Evolutionary conservation across 2,797 vertebrate species (phyloP).

Genomic region (Falco naumanni): DNA sequence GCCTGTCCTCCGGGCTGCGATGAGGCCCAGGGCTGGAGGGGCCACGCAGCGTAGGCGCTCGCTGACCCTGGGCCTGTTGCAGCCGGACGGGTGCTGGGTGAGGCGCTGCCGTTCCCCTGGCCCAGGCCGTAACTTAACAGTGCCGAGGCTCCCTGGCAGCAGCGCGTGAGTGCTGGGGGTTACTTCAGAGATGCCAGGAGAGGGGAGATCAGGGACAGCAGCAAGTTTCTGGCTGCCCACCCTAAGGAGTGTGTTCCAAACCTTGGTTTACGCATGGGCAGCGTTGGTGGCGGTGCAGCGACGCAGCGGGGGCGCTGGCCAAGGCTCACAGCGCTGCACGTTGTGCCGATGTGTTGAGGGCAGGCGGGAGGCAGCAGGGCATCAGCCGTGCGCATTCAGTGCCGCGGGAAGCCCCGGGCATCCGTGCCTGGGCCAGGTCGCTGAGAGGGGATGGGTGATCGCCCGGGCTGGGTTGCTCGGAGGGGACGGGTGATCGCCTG

Average conservation of each 20-base stretch:
- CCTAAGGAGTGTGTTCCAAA: neutral
- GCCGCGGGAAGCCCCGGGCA: neutral
- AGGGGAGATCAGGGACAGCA: neutral
- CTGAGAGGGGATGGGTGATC: neutral
- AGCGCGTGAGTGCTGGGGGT: rapidly evolving
- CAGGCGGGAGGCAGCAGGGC: neutral
- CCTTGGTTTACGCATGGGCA: neutral
- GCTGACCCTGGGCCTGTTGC: rapidly evolving
- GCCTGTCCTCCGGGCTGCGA: rapidly evolving
- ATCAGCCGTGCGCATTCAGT: rapidly evolving
- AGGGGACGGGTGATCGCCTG: no score
- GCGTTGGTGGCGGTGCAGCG: rapidly evolving
- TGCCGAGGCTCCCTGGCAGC: neutral
- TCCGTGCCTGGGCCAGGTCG: neutral
- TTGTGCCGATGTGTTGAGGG: rapidly evolving
- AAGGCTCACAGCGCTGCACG: rapidly evolving
- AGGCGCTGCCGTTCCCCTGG: neutral
- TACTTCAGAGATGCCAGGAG: neutral
- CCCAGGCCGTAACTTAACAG: neutral
- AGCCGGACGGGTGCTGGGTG: rapidly evolving
- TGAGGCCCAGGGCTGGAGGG: neutral
- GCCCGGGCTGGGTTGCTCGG: neutral
- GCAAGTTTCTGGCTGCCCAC: neutral
- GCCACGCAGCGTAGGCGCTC: rapidly evolving
- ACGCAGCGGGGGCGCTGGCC: rapidly evolving